phyloP scores from a whole-genome alignment of 1,140 invertebrate species.

The Sesamia nonagrioides region DNA sequence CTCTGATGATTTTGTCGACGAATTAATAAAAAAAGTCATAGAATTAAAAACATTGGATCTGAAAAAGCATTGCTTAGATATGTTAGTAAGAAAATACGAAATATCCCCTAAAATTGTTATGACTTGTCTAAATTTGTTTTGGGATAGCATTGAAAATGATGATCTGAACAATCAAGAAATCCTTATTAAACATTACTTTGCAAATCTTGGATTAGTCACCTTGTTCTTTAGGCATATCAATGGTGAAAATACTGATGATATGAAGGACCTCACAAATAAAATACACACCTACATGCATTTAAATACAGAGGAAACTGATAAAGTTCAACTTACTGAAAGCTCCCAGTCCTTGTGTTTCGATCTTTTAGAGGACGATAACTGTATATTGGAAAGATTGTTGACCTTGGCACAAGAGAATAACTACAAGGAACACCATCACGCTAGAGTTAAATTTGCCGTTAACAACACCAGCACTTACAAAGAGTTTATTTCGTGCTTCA shows the following conservation, averaged over 20 bases:
- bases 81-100: constrained; percentile 90
- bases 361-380: constrained; percentile 67
- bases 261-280: constrained; percentile 67
- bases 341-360: constrained; percentile 37
- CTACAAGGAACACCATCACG: constrained; percentile 76
- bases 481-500: constrained; percentile 87
- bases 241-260: constrained; percentile 65
- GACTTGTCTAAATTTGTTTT: constrained; percentile 87
- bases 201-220: constrained; percentile 69
- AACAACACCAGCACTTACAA: constrained; percentile 66
- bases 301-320: constrained; percentile 46
- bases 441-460: constrained; percentile 78
- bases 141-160: constrained; percentile 65
- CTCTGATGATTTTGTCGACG: constrained; percentile 85
- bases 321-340: constrained; percentile 34
- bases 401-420: constrained; percentile 78
- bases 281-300: constrained; percentile 57
- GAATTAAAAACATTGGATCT: constrained; percentile 93
- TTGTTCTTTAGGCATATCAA: constrained; percentile 74
- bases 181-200: constrained; percentile 73
- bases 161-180: constrained; percentile 62
- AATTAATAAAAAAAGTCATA: constrained; percentile 87
- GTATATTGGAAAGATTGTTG: constrained; percentile 79
- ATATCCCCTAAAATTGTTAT: constrained; percentile 88
- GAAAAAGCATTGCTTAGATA: constrained; percentile 91